Evolutionary conservation across 2,797 vertebrate genomes (phyloP), one percentile per base, ranked within the genome.

Genomic region (Pelodytes ibericus): DNA sequence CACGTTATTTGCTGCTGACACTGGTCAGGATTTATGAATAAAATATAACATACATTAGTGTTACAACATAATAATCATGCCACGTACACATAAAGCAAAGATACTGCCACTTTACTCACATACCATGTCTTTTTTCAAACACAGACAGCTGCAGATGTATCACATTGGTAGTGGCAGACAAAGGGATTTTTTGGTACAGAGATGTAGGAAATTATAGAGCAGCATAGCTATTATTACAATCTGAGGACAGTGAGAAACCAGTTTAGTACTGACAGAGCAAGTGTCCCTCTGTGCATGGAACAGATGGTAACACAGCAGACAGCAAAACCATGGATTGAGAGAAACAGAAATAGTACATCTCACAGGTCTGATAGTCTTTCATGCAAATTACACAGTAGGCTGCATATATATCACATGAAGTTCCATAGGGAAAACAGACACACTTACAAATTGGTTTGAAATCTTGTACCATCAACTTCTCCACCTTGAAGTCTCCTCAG

Each of bases 381-480:
- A 79, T 79, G 76, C 70, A 79, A 79, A 79, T 79, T 79, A 72
- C 63, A 79, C 70, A 79, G 63, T 72, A 79, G 76, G 76, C 44
- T 39, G 62, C 57, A 56, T 73, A 66, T 78, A 62, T 72, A 78
- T 78, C 69, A 78, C 62, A 77, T 66, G 51, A 72, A 77, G 41
- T 53, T 77, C 75, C 60, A 77, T 66, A 60, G 75, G 69, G 68
- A 66, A 77, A 77, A 77, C 27, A 72, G 61, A 26, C 22, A 66
- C 69, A 39, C 27, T 22, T 31, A 65, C 62, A 67, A 72, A 72
- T 72, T 72, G 57, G 70, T 72, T 59, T 79, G 62, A 66, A 70
- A 77, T 67, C 51, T 72, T 78, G 68, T 61, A 24, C 27, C 53
- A 72, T 64, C 29, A 49, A 72, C n/a, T 57, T 39, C 51, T 61